Percentiles rank a stretch among this genome's conserved stretches.
These are phyloP conservation scores for Hololepta plana DNA, from an alignment of 2,888 invertebrate species.

Conservation along the genomic window DNA sequence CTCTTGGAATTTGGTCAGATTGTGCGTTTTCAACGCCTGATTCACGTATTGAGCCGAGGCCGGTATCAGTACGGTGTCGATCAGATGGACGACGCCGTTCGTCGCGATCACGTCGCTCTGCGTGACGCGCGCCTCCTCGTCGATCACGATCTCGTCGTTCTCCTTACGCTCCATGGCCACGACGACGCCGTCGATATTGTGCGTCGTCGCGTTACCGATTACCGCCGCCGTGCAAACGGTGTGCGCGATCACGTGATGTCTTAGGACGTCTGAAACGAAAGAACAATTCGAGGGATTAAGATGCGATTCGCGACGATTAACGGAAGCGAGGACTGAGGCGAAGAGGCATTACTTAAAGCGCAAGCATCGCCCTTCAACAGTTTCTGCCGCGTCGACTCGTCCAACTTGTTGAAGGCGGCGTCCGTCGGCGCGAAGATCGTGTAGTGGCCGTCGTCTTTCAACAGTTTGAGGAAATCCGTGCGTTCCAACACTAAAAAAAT, in stretches of 20 bases:
- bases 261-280: constrained; percentile 35
- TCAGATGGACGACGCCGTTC: constrained; percentile 54
- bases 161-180: constrained; percentile 30
- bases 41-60: constrained; percentile 23
- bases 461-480: constrained; percentile 33
- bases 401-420: constrained; percentile 43
- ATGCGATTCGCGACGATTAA: no score
- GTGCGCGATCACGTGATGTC: constrained; percentile 46
- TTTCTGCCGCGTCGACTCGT: constrained; percentile 30
- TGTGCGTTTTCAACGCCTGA: constrained; percentile 35
- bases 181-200: constrained; percentile 31
- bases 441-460: constrained; percentile 34
- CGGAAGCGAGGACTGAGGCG: no score
- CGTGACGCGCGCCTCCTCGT: constrained; percentile 36
- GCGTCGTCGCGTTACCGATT: constrained; percentile 30
- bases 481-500: constrained; percentile 33
- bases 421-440: constrained; percentile 51
- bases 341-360: constrained; percentile 39
- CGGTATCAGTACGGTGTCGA: constrained; percentile 46
- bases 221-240: constrained; percentile 48
- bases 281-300: no score
- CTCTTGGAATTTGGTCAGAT: constrained; percentile 38
- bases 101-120: constrained; percentile 44
- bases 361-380: constrained; percentile 38
- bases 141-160: constrained; percentile 35